These are phyloP conservation scores for Galemys pyrenaicus DNA, from an alignment of 2,113 vertebrate species.

Conservation along the genomic window DNA sequence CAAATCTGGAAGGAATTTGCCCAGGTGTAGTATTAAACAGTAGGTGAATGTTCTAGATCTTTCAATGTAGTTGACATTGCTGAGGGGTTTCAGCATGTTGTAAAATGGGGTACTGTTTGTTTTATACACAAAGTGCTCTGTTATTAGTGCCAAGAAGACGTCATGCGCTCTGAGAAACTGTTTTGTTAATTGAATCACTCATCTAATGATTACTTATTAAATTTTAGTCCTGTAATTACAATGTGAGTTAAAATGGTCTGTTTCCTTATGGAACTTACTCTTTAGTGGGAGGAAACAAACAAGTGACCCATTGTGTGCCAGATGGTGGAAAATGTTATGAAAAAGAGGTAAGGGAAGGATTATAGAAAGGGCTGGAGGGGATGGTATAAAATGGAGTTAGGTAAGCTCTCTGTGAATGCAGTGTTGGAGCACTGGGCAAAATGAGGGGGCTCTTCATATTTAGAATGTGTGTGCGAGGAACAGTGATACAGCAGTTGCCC, in stretches of 20 bases:
- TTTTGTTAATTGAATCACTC: background rate
- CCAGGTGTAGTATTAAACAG: background rate
- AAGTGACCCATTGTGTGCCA: background rate
- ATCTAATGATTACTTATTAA: constrained; percentile 4
- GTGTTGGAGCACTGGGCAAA: background rate
- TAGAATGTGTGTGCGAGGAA: background rate
- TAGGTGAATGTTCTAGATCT: background rate
- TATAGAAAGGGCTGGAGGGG: rapidly evolving
- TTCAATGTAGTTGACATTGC: background rate
- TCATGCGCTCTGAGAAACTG: background rate
- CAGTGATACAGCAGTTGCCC: background rate
- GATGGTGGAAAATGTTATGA: background rate
- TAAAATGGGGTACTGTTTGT: background rate
- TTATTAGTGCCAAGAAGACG: background rate
- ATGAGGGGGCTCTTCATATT: background rate
- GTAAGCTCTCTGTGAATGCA: background rate
- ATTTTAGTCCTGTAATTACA: background rate
- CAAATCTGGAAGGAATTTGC: background rate
- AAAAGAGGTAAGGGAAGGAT: background rate
- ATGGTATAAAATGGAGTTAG: background rate
- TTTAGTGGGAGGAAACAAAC: background rate
- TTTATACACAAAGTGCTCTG: background rate
- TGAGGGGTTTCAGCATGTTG: background rate
- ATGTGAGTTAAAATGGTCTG: background rate
- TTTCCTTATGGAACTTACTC: background rate